Conservation (phyloP, 2,113 vertebrate genomes). For the Mastomys natalensis region DNA sequence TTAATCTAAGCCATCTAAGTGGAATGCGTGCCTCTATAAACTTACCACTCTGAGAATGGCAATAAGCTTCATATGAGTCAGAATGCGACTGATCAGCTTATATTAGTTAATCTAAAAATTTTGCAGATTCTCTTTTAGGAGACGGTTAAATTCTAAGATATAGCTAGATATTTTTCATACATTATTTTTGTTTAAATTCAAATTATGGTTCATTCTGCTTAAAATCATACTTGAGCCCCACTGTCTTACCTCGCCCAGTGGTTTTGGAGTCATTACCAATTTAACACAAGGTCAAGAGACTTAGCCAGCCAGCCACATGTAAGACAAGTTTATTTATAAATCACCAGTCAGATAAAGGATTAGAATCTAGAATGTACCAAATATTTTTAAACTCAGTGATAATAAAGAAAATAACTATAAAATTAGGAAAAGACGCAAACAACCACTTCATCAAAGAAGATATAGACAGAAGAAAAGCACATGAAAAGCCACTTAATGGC, state of each 20-base stretch:
- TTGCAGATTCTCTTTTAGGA: not conserved
- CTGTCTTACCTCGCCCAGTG: not conserved
- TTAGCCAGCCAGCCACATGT: not conserved
- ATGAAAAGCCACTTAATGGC: not conserved
- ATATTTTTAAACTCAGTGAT: not conserved
- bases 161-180: not conserved
- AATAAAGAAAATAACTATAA: not conserved
- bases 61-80: not conserved
- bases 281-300: not conserved
- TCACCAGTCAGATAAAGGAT: not conserved
- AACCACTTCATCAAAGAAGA: not conserved
- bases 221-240: not conserved
- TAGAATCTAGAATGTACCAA: not conserved
- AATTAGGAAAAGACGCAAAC: not conserved
- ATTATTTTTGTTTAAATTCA: not conserved
- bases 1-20: not conserved
- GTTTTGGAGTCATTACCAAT: not conserved
- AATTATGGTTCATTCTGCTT: not conserved
- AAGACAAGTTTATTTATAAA: not conserved
- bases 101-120: conserved; percentile 21
- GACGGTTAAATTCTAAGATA: not conserved
- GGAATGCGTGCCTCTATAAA: not conserved
- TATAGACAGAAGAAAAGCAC: not conserved
- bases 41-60: not conserved
- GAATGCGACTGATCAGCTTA: not conserved